Evolutionary conservation across 1,140 invertebrate species (phyloP).

Genomic region (Drosophila baimaii): DNA sequence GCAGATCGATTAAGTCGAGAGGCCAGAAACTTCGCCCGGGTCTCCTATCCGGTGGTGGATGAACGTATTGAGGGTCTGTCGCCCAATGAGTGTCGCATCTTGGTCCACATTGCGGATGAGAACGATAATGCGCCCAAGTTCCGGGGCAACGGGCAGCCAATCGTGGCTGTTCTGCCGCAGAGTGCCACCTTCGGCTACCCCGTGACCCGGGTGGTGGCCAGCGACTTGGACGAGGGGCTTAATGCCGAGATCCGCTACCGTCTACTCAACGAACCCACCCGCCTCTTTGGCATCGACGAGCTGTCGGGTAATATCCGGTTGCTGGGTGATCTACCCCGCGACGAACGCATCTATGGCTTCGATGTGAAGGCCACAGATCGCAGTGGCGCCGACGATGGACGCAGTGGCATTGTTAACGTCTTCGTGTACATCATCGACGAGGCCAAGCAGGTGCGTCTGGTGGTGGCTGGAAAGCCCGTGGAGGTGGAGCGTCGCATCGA

Average conservation of each 20-base stretch:
- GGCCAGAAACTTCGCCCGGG: constrained; percentile 87
- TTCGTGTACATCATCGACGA: constrained; percentile 94
- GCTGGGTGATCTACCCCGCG: constrained; percentile 86
- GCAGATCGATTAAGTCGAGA: constrained; percentile 85
- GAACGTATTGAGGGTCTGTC: constrained; percentile 88
- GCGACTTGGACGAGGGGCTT: constrained; percentile 89
- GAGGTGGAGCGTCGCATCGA: constrained; percentile 89
- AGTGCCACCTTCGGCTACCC: constrained; percentile 92
- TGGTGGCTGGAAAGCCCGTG: constrained; percentile 89
- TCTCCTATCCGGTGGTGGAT: constrained; percentile 90
- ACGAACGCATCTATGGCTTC: constrained; percentile 91
- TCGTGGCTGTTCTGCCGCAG: constrained; percentile 91
- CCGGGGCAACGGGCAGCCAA: constrained; percentile 88
- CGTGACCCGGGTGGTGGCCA: constrained; percentile 89
- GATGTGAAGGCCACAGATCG: constrained; percentile 95
- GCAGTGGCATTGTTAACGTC: constrained; percentile 92
- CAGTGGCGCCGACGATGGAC: constrained; percentile 90
- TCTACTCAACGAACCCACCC: constrained; percentile 88
- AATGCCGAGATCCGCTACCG: constrained; percentile 93
- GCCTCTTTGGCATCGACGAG: constrained; percentile 90
- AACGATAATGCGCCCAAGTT: constrained; percentile 93
- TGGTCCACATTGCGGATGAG: constrained; percentile 90
- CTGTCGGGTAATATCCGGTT: constrained; percentile 90
- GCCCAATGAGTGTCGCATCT: constrained; percentile 85
- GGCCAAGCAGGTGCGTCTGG: constrained; percentile 91